phyloP scores from a whole-genome alignment of 2,113 vertebrate genomes.

The Silurus asotus region DNA sequence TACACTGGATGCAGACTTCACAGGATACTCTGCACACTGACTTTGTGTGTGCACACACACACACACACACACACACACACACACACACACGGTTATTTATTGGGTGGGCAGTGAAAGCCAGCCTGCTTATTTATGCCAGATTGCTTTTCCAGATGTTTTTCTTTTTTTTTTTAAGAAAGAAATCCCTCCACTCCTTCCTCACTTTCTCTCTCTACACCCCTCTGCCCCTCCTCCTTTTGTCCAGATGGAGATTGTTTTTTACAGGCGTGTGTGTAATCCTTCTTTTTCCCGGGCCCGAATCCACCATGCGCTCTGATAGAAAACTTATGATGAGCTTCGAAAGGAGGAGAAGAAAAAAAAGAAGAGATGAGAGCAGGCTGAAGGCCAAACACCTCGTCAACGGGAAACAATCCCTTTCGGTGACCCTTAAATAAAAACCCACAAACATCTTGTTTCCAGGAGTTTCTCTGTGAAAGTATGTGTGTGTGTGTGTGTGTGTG shows the following conservation, averaged over 20 bases:
- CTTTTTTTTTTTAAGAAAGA: constrained; percentile 51
- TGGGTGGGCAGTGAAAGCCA: constrained; percentile 71
- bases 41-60: background rate
- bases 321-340: constrained; percentile 58
- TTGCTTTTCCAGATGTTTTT: constrained; percentile 79
- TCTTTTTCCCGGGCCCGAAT: constrained; percentile 55
- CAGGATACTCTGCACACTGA: background rate
- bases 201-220: constrained; percentile 8
- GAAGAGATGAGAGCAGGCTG: constrained; percentile 30
- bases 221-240: constrained; percentile 51
- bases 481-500: constrained; percentile 28
- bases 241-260: constrained; percentile 76
- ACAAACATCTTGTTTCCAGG: constrained; percentile 34
- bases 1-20: background rate
- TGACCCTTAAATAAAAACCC: constrained; percentile 47
- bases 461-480: background rate
- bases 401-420: constrained; percentile 53
- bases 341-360: too few relatives aligned
- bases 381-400: constrained; percentile 51
- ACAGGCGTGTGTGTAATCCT: constrained; percentile 64
- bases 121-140: constrained; percentile 76
- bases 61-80: constrained; percentile 59
- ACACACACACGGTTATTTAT: constrained; percentile 72
- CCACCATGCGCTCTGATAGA: constrained; percentile 57
- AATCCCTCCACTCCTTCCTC: constrained; percentile 52